These are phyloP conservation scores for Cantharis nigra DNA, from an alignment of 2,888 invertebrate species.

Conservation along the genomic window DNA sequence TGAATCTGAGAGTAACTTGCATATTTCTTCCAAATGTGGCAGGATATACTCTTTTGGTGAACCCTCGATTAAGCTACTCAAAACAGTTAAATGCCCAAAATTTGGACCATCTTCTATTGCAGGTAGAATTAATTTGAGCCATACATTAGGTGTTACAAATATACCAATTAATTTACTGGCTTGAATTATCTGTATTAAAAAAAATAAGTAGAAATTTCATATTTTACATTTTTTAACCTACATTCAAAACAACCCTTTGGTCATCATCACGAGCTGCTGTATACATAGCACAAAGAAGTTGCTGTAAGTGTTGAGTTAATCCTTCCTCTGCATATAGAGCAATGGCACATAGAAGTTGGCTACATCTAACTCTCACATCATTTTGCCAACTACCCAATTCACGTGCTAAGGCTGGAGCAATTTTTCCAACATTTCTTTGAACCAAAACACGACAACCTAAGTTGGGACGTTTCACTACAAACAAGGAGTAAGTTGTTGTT, in stretches of 20 bases:
- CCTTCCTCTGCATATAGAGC: conserved; percentile 75
- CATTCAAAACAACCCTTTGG: conserved; percentile 62
- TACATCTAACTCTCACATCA: conserved; percentile 69
- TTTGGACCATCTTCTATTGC: conserved; percentile 62
- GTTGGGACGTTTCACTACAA: conserved; percentile 74
- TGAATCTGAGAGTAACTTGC: conserved; percentile 62
- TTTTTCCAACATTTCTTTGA: conserved; percentile 73
- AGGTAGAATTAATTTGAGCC: conserved; percentile 70
- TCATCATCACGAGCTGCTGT: conserved; percentile 66
- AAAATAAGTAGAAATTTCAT: conserved; percentile 30
- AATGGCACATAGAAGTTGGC: conserved; percentile 74
- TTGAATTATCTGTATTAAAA: conserved; percentile 60
- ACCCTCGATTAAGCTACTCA: conserved; percentile 66
- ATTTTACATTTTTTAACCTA: conserved; percentile 58
- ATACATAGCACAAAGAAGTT: conserved; percentile 62
- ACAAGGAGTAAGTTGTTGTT: not conserved
- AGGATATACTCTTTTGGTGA: conserved; percentile 57
- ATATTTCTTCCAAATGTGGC: conserved; percentile 61
- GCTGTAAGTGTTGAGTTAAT: conserved; percentile 70
- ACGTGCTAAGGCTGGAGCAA: conserved; percentile 70
- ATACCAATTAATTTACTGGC: conserved; percentile 75
- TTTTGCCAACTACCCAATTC: conserved; percentile 80
- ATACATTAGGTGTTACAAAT: conserved; percentile 72
- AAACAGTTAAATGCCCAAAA: conserved; percentile 62
- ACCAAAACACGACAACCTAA: conserved; percentile 84